Percentiles rank a stretch among this genome's conserved stretches.
Conservation (phyloP, 2,888 invertebrate genomes). For the Lysandra bellargus region DNA sequence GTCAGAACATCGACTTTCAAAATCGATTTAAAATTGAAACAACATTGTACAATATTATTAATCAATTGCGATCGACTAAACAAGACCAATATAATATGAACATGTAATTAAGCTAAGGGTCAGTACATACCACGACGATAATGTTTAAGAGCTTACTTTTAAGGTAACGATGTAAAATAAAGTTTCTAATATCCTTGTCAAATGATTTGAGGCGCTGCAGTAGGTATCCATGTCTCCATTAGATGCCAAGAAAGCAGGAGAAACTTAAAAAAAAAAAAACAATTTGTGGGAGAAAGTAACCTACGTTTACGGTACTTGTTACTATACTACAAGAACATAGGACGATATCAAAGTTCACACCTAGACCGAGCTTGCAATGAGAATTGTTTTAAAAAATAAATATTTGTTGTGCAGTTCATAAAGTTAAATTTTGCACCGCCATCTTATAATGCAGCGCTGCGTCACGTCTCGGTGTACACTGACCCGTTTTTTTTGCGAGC, state of each 20-base stretch:
- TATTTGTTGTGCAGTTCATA: not conserved
- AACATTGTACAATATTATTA: not conserved
- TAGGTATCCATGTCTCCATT: too few species aligned
- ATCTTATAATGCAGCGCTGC: not conserved
- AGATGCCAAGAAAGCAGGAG: too few species aligned
- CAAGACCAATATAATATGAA: constrained; percentile 37
- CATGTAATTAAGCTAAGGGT: constrained; percentile 40
- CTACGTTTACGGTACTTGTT: too few species aligned
- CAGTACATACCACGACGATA: not conserved
- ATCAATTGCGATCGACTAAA: constrained; percentile 36
- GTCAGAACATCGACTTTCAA: constrained; percentile 1
- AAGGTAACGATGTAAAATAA: too few species aligned
- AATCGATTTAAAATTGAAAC: not conserved
- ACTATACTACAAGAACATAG: too few species aligned
- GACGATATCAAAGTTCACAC: too few species aligned
- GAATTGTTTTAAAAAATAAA: not conserved
- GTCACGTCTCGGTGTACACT: not conserved
- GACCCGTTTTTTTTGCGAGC: constrained; percentile 36
- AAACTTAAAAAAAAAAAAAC: too few species aligned
- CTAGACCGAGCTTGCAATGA: not conserved
- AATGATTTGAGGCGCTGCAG: too few species aligned
- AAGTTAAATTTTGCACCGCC: not conserved
- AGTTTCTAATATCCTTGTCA: too few species aligned
- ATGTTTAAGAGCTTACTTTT: too few species aligned
- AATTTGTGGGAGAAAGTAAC: too few species aligned